Evolutionary conservation across 1,140 invertebrate genomes (phyloP).

Genomic region (Cydia amplana): DNA sequence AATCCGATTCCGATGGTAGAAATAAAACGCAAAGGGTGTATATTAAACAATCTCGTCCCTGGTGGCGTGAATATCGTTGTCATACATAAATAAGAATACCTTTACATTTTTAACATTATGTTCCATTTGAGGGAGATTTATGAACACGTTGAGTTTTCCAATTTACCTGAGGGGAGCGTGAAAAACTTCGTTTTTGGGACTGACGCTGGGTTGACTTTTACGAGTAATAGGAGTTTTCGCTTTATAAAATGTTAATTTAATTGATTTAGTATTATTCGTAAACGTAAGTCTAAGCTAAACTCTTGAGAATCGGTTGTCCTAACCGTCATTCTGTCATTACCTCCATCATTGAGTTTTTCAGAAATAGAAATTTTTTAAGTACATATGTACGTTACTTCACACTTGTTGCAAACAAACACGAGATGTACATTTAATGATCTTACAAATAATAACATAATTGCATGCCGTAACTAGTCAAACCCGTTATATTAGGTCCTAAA

Average conservation of each 20-base stretch:
- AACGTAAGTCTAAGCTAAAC: too few species aligned
- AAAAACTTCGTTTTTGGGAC: neutral
- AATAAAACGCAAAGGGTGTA: conserved; percentile 5
- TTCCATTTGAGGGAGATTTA: conserved; percentile 15
- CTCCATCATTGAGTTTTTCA: too few species aligned
- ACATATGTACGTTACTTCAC: too few species aligned
- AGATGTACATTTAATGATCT: too few species aligned
- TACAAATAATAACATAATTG: too few species aligned
- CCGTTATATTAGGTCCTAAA: too few species aligned
- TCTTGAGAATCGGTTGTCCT: too few species aligned
- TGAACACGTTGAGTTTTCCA: neutral
- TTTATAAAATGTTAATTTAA: neutral
- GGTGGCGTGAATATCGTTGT: neutral
- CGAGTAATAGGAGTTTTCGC: neutral
- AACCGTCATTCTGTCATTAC: too few species aligned
- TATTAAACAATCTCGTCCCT: conserved; percentile 12
- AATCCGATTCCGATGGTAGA: neutral
- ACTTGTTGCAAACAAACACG: too few species aligned
- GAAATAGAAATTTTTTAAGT: too few species aligned
- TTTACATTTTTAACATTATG: conserved; percentile 2
- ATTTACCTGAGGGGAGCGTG: conserved; percentile 6
- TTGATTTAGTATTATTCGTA: neutral
- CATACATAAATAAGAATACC: conserved; percentile 12
- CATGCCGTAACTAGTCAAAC: too few species aligned
- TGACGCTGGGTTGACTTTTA: neutral